Evolutionary conservation across 2,888 invertebrate genomes (phyloP).

Genomic region (Lasioglossum vierecki): DNA sequence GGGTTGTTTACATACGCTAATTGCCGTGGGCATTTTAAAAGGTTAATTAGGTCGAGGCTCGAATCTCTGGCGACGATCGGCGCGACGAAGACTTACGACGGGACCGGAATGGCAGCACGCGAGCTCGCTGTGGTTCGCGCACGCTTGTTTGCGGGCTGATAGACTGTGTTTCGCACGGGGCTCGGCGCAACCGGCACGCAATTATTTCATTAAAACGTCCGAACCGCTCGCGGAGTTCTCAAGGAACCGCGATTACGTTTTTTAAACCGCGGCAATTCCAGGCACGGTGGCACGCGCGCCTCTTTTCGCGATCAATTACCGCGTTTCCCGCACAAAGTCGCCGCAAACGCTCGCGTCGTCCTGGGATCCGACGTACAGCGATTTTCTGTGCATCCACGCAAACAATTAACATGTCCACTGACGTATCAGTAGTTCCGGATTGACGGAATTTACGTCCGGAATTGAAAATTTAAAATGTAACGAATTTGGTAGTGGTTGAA

Average conservation of each 20-base stretch:
- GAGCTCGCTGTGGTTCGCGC: slow-evolving; percentile 36
- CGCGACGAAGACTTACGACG: slow-evolving; percentile 64
- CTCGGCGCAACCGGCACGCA: slow-evolving; percentile 41
- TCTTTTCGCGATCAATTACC: slow-evolving; percentile 32
- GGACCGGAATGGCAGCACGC: slow-evolving; percentile 56
- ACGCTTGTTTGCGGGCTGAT: slow-evolving; percentile 39
- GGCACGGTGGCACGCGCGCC: slow-evolving; percentile 26
- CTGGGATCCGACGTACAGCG: neutral
- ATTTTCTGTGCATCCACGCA: neutral
- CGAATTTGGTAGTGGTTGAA: neutral
- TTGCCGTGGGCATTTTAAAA: slow-evolving; percentile 50
- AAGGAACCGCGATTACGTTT: slow-evolving; percentile 39
- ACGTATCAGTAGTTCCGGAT: neutral
- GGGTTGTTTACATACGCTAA: slow-evolving; percentile 27
- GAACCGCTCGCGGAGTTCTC: slow-evolving; percentile 23
- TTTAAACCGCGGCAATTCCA: slow-evolving; percentile 25
- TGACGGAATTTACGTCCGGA: no score
- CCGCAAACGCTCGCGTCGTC: neutral
- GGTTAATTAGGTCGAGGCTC: slow-evolving; percentile 71
- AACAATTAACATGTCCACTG: neutral
- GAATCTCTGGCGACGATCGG: slow-evolving; percentile 70
- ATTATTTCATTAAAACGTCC: slow-evolving; percentile 59
- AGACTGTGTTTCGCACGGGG: slow-evolving; percentile 30
- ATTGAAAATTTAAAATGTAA: neutral
- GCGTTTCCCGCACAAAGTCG: slow-evolving; percentile 18